Evolutionary conservation across 2,113 vertebrate species (phyloP), one percentile per base, ranked within the genome.

Genomic region (Speoplatyrhinus poulsoni): DNA sequence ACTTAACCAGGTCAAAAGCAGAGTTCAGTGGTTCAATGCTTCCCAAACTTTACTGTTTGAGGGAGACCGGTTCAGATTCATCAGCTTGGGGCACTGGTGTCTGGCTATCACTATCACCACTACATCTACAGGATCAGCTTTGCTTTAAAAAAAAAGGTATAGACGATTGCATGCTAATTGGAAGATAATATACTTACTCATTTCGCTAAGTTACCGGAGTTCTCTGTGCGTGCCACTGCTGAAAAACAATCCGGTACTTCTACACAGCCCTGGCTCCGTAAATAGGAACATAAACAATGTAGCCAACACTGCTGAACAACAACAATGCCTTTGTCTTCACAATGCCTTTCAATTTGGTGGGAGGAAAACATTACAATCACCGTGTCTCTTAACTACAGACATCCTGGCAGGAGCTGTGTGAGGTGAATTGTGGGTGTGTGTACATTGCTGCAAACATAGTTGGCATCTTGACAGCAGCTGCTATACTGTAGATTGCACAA

Each of bases 401-500:
- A 76, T 49, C 53, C 62, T 80, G 58, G 46, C 15, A 17, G 19
- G 5, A 4, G 1, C 53, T 26, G 26, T 26, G 26, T 26, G 26
- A 26, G 4, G 15, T 56, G 9, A 79, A 54, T 1, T 6, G 41
- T 59, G 79, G 67, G 67, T 67, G 73, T 70, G 71, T 74, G 26
- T 26, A 2, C 64, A 32, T 61, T 12, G 50, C 65, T 68, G 62
- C 57, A 72, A 36, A 80, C 65, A 66, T 48, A 46, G 50, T 46
- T 54, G 41, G 61, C 46, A 72, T 54, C 50, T 62, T 49, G 57
- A 55, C 2, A 41, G 57, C 41, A 60, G 76, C 62, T 62, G 36
- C 65, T 47, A 84, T 3, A 17, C 65, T 47, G 82, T 3, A 26
- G 63, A 67, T 84, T 82, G 16, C 72, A 52, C 65, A 87, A 84